Evolutionary conservation across 2,888 invertebrate genomes (phyloP).

Genomic region (Dicyrtoma fusca): DNA sequence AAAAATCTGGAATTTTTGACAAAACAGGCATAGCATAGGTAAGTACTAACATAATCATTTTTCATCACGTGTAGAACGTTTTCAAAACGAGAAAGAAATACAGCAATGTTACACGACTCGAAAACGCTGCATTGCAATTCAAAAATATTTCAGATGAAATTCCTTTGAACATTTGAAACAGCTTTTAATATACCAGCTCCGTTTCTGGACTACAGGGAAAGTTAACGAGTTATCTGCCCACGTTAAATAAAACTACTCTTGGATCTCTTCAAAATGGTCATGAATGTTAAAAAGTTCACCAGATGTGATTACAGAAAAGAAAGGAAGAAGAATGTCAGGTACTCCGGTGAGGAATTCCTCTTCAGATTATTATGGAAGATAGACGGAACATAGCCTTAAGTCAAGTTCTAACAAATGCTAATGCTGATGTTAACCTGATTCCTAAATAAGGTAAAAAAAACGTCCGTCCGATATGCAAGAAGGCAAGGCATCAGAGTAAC

Average conservation of each 20-base stretch:
- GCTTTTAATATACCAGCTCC: not conserved
- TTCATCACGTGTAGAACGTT: no score
- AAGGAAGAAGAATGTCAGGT: slow-evolving; percentile 28
- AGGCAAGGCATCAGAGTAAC: slow-evolving; percentile 19
- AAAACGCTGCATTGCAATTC: slow-evolving; percentile 6
- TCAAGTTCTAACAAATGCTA: slow-evolving; percentile 25
- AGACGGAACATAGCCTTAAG: slow-evolving; percentile 27
- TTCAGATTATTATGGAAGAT: slow-evolving; percentile 34
- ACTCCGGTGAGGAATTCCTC: slow-evolving; percentile 22
- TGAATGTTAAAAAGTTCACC: slow-evolving; percentile 22
- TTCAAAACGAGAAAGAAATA: no score
- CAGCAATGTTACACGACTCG: no score
- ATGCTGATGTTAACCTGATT: slow-evolving; percentile 28
- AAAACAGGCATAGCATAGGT: no score
- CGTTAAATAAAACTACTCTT: slow-evolving; percentile 23
- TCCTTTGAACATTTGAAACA: slow-evolving; percentile 1
- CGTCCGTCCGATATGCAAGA: slow-evolving; percentile 8
- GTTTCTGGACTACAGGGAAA: slow-evolving; percentile 5
- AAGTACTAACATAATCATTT: no score
- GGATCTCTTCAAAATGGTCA: slow-evolving; percentile 10
- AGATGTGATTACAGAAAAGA: slow-evolving; percentile 29
- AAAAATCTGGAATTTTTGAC: no score
- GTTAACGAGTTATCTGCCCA: slow-evolving; percentile 14
- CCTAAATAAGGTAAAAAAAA: slow-evolving; percentile 33
- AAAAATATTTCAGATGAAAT: slow-evolving; percentile 14